Evolutionary conservation across 2,888 invertebrate genomes (phyloP).

Genomic region (Lepetodrilus schrolli): DNA sequence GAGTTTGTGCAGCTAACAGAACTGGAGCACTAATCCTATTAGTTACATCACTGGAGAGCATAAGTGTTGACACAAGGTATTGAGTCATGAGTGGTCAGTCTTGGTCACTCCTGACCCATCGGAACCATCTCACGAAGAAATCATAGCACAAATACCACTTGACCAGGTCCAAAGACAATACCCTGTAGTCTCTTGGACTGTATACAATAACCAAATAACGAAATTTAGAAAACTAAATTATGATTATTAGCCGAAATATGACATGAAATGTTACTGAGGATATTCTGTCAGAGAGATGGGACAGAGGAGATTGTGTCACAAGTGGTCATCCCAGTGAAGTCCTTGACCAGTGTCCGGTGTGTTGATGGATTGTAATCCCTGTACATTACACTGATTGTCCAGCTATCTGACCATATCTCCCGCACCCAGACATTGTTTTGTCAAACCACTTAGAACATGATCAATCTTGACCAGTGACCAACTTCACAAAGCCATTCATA

Average conservation of each 20-base stretch:
- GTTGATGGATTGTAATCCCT: neutral
- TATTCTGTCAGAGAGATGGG: too few relatives aligned
- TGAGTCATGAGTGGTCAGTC: neutral
- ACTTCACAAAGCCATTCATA: too few relatives aligned
- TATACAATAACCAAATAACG: too few relatives aligned
- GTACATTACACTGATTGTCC: neutral
- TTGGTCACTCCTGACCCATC: too few relatives aligned
- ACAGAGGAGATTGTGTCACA: slow-evolving; percentile 7
- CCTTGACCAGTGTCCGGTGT: neutral
- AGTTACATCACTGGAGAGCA: neutral
- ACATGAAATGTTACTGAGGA: too few relatives aligned
- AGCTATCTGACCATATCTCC: neutral
- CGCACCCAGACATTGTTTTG: slow-evolving; percentile 5
- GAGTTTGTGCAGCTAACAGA: neutral
- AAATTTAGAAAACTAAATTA: too few relatives aligned
- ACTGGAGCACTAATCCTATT: slow-evolving; percentile 4
- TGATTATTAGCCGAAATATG: too few relatives aligned
- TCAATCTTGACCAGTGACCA: neutral
- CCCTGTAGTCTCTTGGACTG: too few relatives aligned
- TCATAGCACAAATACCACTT: too few relatives aligned
- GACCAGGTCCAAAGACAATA: too few relatives aligned
- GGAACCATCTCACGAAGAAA: too few relatives aligned
- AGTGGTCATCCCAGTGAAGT: too few relatives aligned
- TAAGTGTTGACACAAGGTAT: slow-evolving; percentile 4
- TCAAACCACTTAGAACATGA: neutral